Evolutionary conservation across 2,888 invertebrate genomes (phyloP).

Genomic region (Pristionchus entomophagus): DNA sequence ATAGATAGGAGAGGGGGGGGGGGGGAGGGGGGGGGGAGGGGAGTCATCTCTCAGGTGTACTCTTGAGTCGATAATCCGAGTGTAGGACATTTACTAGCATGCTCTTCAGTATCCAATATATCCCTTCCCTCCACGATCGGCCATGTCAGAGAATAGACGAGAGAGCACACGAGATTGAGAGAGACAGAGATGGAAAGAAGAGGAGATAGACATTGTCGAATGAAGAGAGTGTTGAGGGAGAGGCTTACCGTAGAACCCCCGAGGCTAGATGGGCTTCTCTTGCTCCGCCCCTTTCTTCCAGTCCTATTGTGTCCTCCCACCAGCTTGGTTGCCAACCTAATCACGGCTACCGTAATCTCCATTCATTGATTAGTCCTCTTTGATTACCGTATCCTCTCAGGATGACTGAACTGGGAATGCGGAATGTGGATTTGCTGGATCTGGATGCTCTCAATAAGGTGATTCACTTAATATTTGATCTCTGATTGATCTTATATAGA

Average conservation of each 20-base stretch:
- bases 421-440: slow-evolving; percentile 40
- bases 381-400: neutral
- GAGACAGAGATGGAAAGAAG: neutral
- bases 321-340: neutral
- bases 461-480: neutral
- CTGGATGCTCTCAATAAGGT: slow-evolving; percentile 34
- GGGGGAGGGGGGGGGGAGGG: no score
- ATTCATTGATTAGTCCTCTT: neutral
- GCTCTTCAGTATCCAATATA: slow-evolving; percentile 29
- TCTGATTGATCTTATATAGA: no score
- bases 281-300: slow-evolving; percentile 2
- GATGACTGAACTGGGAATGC: slow-evolving; percentile 11
- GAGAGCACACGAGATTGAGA: neutral
- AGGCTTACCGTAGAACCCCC: slow-evolving; percentile 33
- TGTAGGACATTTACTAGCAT: neutral
- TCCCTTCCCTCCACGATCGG: neutral
- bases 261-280: neutral
- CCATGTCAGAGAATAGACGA: neutral
- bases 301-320: neutral
- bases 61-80: slow-evolving; percentile 7
- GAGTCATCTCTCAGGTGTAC: neutral
- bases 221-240: neutral
- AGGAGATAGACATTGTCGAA: neutral
- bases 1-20: neutral
- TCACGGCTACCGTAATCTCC: neutral